Conservation (phyloP, 2,113 vertebrate species). For the Uria aalge region DNA sequence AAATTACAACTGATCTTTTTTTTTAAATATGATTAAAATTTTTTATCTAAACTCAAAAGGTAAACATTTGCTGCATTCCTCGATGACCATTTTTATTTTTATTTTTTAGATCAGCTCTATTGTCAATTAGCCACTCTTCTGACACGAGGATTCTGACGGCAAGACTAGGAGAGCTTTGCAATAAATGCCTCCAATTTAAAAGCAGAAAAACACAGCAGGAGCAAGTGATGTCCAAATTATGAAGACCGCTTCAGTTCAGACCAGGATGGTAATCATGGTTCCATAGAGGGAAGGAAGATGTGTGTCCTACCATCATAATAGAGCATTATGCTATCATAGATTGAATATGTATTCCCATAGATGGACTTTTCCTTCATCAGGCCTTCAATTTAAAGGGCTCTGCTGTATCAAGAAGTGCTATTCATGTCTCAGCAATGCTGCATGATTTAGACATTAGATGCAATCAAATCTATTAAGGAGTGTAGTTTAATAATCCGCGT, state of each 20-base stretch:
- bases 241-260: not conserved
- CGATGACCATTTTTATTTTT: not conserved
- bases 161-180: not conserved
- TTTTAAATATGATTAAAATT: not conserved
- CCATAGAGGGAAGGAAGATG: not conserved
- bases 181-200: constrained; percentile 9
- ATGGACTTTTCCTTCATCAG: constrained; percentile 19
- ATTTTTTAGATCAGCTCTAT: not conserved
- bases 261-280: not conserved
- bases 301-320: constrained; percentile 13
- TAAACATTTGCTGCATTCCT: not conserved
- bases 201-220: constrained; percentile 27
- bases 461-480: constrained; percentile 44
- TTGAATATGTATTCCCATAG: constrained; percentile 2
- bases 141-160: not conserved
- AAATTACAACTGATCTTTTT: not conserved
- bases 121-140: not conserved
- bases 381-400: constrained; percentile 7
- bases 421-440: not conserved
- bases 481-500: constrained; percentile 33
- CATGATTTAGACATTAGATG: constrained; percentile 7
- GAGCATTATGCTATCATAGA: constrained; percentile 4
- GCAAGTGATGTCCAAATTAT: not conserved
- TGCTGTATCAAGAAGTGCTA: not conserved
- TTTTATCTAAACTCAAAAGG: not conserved